phyloP scores from a whole-genome alignment of 2,888 invertebrate species.

The Archips xylosteana region DNA sequence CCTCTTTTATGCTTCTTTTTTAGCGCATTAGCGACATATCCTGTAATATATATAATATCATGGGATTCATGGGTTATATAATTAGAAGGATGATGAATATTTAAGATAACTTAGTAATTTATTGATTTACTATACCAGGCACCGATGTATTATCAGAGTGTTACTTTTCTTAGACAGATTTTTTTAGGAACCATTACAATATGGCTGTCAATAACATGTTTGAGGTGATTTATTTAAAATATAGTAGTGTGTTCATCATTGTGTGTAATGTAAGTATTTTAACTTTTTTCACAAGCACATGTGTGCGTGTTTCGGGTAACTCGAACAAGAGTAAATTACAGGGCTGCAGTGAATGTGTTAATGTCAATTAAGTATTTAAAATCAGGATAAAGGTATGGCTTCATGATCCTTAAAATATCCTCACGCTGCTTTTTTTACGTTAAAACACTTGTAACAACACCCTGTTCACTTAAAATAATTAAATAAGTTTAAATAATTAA shows the following conservation, averaged over 20 bases:
- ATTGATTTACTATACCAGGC: neutral
- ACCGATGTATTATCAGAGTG: neutral
- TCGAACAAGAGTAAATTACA: too few relatives aligned
- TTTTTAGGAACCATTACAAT: slow-evolving; percentile 40
- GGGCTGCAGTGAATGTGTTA: neutral
- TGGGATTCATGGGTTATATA: too few relatives aligned
- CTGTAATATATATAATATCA: too few relatives aligned
- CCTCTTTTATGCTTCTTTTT: too few relatives aligned
- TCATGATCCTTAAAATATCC: slow-evolving; percentile 48
- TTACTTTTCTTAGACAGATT: neutral
- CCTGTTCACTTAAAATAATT: slow-evolving; percentile 53
- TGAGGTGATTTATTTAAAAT: too few relatives aligned
- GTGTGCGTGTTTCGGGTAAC: too few relatives aligned
- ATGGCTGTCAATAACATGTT: slow-evolving; percentile 32
- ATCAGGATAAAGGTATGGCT: slow-evolving; percentile 44
- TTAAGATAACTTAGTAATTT: neutral
- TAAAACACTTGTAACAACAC: slow-evolving; percentile 48
- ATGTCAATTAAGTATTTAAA: neutral
- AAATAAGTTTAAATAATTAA: slow-evolving; percentile 53
- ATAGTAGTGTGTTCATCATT: too few relatives aligned
- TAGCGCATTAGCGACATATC: too few relatives aligned
- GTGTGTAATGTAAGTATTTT: too few relatives aligned
- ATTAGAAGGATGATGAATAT: neutral
- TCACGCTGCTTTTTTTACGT: slow-evolving; percentile 40
- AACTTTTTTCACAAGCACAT: too few relatives aligned